Conservation (phyloP, 2,113 vertebrate species). For the Hemiprocne comata region DNA sequence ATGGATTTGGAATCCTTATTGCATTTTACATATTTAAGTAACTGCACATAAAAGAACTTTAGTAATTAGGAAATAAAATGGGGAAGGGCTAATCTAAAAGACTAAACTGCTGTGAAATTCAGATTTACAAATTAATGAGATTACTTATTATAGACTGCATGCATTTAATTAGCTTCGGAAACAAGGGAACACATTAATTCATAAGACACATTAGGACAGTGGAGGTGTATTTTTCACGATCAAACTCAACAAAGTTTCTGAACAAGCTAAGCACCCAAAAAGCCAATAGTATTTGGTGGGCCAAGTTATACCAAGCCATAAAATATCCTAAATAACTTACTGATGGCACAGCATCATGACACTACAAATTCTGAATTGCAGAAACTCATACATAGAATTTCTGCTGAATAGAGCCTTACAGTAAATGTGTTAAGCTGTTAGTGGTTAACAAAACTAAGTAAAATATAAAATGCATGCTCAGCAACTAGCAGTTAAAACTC, state of each 20-base stretch:
- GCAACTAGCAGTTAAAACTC: constrained; percentile 64
- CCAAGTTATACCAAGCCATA: neutral
- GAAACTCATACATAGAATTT: constrained; percentile 61
- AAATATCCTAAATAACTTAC: neutral
- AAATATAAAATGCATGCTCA: constrained; percentile 78
- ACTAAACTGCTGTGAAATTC: constrained; percentile 28
- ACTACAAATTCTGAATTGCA: constrained; percentile 4
- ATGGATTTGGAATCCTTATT: neutral
- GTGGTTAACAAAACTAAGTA: constrained; percentile 73
- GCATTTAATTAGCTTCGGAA: constrained; percentile 57
- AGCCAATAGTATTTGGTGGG: neutral
- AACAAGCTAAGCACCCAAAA: neutral
- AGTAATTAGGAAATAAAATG: constrained; percentile 1
- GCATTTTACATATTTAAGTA: neutral
- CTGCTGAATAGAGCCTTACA: constrained; percentile 83
- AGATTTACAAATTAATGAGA: constrained; percentile 53
- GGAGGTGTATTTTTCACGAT: neutral
- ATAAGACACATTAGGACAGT: neutral
- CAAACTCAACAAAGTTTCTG: neutral
- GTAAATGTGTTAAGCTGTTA: constrained; percentile 77
- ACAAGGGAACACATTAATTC: constrained; percentile 38
- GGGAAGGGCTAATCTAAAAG: neutral
- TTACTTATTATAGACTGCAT: constrained; percentile 53
- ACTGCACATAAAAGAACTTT: neutral
- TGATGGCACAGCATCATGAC: neutral